Conservation (phyloP, 2,888 invertebrate genomes). For the Nomada hirtipes region DNA sequence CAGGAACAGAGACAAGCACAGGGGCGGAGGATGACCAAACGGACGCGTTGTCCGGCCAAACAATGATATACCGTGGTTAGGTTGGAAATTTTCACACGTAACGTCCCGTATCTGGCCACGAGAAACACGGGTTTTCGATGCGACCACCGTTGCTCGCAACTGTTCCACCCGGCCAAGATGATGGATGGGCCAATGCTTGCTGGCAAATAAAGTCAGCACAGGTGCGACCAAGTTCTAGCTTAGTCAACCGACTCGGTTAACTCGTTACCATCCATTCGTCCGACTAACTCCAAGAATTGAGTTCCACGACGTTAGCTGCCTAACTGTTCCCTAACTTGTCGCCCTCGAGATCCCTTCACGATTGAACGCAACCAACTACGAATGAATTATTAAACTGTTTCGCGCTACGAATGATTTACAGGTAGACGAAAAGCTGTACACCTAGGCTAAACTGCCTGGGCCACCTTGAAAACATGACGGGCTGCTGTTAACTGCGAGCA, state of each 20-base stretch:
- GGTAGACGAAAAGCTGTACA: background rate
- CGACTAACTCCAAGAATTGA: constrained; percentile 34
- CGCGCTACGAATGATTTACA: background rate
- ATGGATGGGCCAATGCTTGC: constrained; percentile 16
- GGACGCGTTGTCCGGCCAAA: constrained; percentile 54
- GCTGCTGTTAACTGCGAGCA: background rate
- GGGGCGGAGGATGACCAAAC: constrained; percentile 27
- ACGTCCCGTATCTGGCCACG: constrained; percentile 47
- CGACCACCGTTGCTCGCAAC: background rate
- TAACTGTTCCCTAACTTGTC: constrained; percentile 15
- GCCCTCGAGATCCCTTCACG: background rate
- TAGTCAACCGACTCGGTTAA: constrained; percentile 19
- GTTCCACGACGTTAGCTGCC: constrained; percentile 15
- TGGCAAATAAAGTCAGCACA: constrained; percentile 39
- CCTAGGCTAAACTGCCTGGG: background rate
- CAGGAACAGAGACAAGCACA: constrained; percentile 9
- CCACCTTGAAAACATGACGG: background rate
- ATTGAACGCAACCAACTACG: constrained; percentile 12
- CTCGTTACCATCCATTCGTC: constrained; percentile 40
- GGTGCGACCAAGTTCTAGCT: constrained; percentile 14
- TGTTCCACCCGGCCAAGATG: background rate
- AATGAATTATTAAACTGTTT: constrained; percentile 26
- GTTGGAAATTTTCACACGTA: constrained; percentile 65
- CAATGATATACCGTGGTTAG: constrained; percentile 62
- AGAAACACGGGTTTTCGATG: constrained; percentile 41